phyloP scores from a whole-genome alignment of 2,888 invertebrate species.

The Scaptomyza parva region DNA sequence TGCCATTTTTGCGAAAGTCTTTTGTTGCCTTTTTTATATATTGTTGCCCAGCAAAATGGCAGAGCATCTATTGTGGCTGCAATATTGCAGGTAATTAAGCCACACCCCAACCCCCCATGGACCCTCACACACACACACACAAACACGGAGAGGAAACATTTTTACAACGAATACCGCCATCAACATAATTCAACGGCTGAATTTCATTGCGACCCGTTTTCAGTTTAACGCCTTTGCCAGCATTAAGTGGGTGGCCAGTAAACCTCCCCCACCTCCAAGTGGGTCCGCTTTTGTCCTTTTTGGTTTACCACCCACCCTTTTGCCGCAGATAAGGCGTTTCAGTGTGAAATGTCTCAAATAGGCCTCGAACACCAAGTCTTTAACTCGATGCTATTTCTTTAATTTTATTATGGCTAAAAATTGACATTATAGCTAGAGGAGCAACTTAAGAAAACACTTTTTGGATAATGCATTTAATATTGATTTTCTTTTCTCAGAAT shows the following conservation, averaged over 20 bases:
- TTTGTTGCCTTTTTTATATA: slow-evolving; percentile 37
- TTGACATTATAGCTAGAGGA: background rate
- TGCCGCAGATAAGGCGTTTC: slow-evolving; percentile 22
- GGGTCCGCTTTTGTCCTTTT: slow-evolving; percentile 8
- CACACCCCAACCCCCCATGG: slow-evolving; percentile 28
- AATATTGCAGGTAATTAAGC: slow-evolving; percentile 78
- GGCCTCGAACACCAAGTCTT: slow-evolving; percentile 16
- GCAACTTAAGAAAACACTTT: background rate
- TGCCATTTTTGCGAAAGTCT: slow-evolving; percentile 15
- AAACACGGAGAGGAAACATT: background rate
- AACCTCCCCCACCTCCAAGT: background rate
- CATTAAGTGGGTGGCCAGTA: slow-evolving; percentile 16
- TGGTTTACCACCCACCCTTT: slow-evolving; percentile 32
- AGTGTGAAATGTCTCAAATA: slow-evolving; percentile 36
- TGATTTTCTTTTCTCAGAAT: slow-evolving; percentile 27
- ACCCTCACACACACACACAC: background rate
- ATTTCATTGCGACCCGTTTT: slow-evolving; percentile 61
- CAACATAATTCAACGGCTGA: slow-evolving; percentile 66
- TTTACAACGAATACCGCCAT: slow-evolving; percentile 23
- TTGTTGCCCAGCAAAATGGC: slow-evolving; percentile 11
- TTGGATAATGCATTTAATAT: slow-evolving; percentile 4
- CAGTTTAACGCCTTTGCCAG: slow-evolving; percentile 41
- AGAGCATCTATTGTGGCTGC: slow-evolving; percentile 54
- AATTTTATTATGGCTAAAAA: slow-evolving; percentile 33
- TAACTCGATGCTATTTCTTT: slow-evolving; percentile 30